Base-by-base conservation (phyloP, 2,797 vertebrate species). In the Eupleurogrammus muticus region DNA sequence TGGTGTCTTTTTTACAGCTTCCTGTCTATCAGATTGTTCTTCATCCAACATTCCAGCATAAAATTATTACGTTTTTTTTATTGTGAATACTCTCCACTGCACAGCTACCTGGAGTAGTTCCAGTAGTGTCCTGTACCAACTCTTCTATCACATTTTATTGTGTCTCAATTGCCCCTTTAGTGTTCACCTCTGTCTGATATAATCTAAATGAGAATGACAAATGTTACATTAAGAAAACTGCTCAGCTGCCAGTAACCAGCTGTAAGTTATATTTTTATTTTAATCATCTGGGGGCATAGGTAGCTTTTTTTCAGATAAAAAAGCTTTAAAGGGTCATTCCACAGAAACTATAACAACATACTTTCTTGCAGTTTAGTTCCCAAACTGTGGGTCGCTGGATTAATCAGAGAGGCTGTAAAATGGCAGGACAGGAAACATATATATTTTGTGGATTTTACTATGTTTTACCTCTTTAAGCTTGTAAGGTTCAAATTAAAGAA, bases 31-130 rank as follows among this genome's bases (percentile, higher is more conserved):
- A 62, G 65, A 71, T 57, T 71, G 46, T 58, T 40, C 16, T 66
- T 59, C 1, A 3, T 79, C 74, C 57, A 77, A 74, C 6, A 81
- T 75, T 82, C 67, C 70, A 73, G 70, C 36, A 63, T 77, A n/a
- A 65, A 58, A 80, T 78, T 55, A 71, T 46, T 10, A 66, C 51
- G 44, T 28, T 59, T 16, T 63, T n/a, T 81, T 80, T 68, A 23
- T 55, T 66, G 51, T 59, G 50, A 59, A 36, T 44, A 64, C 44
- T 1, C 36, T 51, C 9, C 60, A 13, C 54, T 47, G 35, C 66
- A 24, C 52, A 47, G 16, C 53, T 34, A 51, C 35, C 32, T 2
- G 4, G 14, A 49, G 66, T 58, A 40, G 56, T 58, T 75, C 46
- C 58, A 79, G 58, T 54, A 53, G 66, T 63, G 54, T 73, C 23